Evolutionary conservation across 2,888 invertebrate genomes (phyloP).

Genomic region (Trichopria drosophilae): DNA sequence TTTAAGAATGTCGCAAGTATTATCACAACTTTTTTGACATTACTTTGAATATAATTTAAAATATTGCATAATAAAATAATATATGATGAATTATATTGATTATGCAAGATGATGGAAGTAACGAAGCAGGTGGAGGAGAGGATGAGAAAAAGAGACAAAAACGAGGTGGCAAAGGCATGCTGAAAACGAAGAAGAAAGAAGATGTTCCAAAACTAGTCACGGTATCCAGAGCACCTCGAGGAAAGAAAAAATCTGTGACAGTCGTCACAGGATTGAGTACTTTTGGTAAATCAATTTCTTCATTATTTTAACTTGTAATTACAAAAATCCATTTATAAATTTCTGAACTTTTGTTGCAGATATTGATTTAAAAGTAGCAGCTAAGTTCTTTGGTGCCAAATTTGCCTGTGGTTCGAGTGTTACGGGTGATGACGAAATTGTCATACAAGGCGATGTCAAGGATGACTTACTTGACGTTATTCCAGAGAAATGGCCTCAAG

Average conservation of each 20-base stretch:
- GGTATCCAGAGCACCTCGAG: slow-evolving; percentile 87
- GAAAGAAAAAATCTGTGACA: slow-evolving; percentile 98
- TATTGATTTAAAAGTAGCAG: slow-evolving; percentile 96
- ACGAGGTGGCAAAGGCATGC: slow-evolving; percentile 93
- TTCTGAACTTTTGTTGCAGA: slow-evolving; percentile 63
- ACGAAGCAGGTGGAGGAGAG: slow-evolving; percentile 64
- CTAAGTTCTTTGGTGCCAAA: slow-evolving; percentile 95
- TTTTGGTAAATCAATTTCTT: slow-evolving; percentile 69
- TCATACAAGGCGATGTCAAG: slow-evolving; percentile 98
- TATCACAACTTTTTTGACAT: neutral
- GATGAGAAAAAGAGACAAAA: slow-evolving; percentile 96
- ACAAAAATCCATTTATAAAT: slow-evolving; percentile 11
- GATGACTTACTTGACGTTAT: slow-evolving; percentile 97
- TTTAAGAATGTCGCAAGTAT: neutral
- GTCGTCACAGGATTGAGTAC: slow-evolving; percentile 94
- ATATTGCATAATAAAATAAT: neutral
- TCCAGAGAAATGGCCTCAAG: slow-evolving; percentile 97
- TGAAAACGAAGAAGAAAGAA: slow-evolving; percentile 93
- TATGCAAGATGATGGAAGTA: slow-evolving; percentile 18
- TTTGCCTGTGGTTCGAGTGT: slow-evolving; percentile 99
- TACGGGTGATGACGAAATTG: slow-evolving; percentile 98
- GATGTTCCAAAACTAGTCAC: slow-evolving; percentile 84
- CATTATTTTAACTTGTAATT: neutral
- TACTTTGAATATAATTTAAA: neutral
- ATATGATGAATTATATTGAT: slow-evolving; percentile 1